Conservation (phyloP, 2,888 invertebrate genomes). For the Timandra comae region DNA sequence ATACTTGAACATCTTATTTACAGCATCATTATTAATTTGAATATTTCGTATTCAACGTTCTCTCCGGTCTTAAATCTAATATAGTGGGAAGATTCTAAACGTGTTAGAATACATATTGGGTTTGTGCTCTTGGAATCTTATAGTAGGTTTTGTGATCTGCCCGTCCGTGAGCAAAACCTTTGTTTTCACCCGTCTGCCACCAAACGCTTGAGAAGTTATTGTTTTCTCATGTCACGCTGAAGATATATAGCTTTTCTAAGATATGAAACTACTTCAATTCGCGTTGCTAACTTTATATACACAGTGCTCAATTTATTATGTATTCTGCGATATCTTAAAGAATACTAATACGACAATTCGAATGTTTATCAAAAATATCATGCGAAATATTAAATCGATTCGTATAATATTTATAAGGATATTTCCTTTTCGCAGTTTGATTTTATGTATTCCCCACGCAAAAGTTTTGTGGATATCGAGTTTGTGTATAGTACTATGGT, state of each 20-base stretch:
- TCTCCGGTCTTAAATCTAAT: no score
- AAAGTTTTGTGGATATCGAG: no score
- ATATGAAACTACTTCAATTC: conserved; percentile 32
- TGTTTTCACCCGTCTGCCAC: conserved; percentile 40
- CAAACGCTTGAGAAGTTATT: conserved; percentile 48
- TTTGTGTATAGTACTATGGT: no score
- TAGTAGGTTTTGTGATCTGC: background rate
- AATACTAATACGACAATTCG: conserved; percentile 1
- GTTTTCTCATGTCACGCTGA: conserved; percentile 51
- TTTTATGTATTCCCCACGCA: no score
- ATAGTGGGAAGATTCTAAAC: background rate
- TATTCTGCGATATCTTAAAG: background rate
- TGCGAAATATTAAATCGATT: no score
- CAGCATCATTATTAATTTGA: no score
- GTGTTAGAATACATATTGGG: background rate
- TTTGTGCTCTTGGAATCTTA: conserved; percentile 1
- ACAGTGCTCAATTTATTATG: background rate
- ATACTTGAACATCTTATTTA: no score
- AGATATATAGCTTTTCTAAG: conserved; percentile 49
- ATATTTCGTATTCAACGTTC: no score
- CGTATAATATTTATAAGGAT: conserved; percentile 1
- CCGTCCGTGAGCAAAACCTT: conserved; percentile 14
- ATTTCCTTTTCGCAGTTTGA: conserved; percentile 1
- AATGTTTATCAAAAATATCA: background rate
- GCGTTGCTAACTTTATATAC: no score